Evolutionary conservation across 2,113 vertebrate genomes (phyloP), one percentile per base, ranked within the genome.

Genomic region (Cebus imitator): DNA sequence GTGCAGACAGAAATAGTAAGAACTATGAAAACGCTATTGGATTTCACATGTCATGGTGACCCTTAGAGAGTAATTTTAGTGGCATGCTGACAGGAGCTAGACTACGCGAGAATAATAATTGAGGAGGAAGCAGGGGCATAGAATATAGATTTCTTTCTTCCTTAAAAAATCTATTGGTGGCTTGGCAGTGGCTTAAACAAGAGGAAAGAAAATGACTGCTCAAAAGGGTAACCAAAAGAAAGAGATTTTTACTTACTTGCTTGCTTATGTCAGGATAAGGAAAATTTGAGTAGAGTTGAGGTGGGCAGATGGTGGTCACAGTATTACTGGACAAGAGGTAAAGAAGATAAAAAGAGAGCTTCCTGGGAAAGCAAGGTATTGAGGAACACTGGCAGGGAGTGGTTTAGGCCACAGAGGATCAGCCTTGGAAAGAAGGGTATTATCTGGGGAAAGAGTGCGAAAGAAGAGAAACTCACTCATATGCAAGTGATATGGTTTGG

Each of bases 61-160:
- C 45, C 10, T 84, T 32, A 58, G 79, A 96, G 66, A 86, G 14
- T 88, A 95, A 94, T 91, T 95, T 96, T 89, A 87, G 87, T 27
- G 61, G 25, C 30, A 45, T 55, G 43, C 48, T 40, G 66, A 84
- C 43, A 84, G 37, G 14, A 95, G 52, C 30, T 64, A 94, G 64
- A 78, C 57, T 48, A 43, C 3, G 3, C 86, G 20, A 27, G 23
- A 97, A 76, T 1, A 89, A 55, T 76, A 58, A 78, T n/a, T 50
- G 48, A 80, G 58, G 37, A 96, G 61, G 83, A 91, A 95, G 32
- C 18, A 83, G 68, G 17, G 14, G 16, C n/a, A 79, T 18, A 7
- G 43, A 45, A 35, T 92, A 96, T 76, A 86, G 83, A 96, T 87
- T 93, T 93, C 27, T 61, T 87, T 95, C 30, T 86, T 85, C 35